Evolutionary conservation across 2,113 vertebrate genomes (phyloP).

Genomic region (Nyctereutes procyonoides): DNA sequence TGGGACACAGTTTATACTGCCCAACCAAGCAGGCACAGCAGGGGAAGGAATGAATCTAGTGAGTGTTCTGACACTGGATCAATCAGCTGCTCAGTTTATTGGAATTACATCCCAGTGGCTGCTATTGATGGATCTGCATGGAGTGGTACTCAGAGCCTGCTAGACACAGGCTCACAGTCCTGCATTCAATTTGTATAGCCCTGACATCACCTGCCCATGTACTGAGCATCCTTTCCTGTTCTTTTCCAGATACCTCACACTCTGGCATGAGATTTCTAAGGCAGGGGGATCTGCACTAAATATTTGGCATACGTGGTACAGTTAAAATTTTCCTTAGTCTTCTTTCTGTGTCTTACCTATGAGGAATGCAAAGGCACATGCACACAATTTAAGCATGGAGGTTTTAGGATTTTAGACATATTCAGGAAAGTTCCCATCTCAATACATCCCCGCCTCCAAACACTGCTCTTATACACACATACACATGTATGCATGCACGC

Average conservation of each 20-base stretch:
- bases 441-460: background rate
- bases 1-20: background rate
- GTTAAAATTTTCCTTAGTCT: background rate
- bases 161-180: background rate
- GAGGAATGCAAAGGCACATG: background rate
- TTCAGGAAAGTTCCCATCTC: background rate
- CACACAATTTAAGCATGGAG: background rate
- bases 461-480: background rate
- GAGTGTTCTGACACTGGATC: conserved; percentile 12
- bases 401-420: background rate
- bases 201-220: background rate
- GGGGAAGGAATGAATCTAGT: background rate
- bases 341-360: background rate
- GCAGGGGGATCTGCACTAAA: background rate
- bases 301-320: background rate
- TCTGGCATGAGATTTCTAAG: background rate
- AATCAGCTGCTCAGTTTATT: conserved; percentile 7
- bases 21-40: background rate
- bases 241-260: background rate
- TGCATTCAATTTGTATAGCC: background rate
- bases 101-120: background rate
- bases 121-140: background rate
- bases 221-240: background rate
- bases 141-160: background rate
- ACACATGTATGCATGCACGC: background rate